These are phyloP conservation scores for Amitus sp. DNA, from an alignment of 2,888 invertebrate genomes.

Conservation along the genomic window DNA sequence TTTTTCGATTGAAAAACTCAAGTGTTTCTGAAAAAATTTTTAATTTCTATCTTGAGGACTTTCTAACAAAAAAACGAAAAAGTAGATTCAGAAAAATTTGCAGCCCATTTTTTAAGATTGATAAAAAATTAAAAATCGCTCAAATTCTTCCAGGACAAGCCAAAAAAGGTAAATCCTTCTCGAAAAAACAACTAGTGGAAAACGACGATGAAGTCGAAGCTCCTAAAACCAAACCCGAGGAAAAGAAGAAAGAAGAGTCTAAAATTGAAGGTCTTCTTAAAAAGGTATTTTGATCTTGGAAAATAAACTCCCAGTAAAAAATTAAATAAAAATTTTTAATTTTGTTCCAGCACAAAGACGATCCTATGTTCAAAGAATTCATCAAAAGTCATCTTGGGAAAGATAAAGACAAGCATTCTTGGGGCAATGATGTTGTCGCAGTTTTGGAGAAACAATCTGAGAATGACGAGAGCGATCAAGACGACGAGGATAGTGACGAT, in stretches of 20 bases:
- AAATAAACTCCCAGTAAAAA: too few relatives aligned
- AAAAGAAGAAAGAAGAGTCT: constrained; percentile 52
- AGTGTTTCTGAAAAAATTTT: too few relatives aligned
- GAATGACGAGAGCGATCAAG: constrained; percentile 29
- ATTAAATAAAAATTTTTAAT: too few relatives aligned
- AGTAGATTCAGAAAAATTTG: too few relatives aligned
- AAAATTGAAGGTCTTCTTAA: constrained; percentile 76
- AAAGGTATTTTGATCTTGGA: constrained; percentile 66
- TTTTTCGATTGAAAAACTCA: too few relatives aligned
- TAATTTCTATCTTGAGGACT: too few relatives aligned
- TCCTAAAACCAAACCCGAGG: constrained; percentile 44
- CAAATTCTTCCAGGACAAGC: constrained; percentile 69
- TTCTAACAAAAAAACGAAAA: too few relatives aligned
- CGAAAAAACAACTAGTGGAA: constrained; percentile 91
- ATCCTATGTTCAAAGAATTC: constrained; percentile 90
- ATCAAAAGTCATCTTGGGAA: constrained; percentile 79
- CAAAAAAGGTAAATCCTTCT: constrained; percentile 82
- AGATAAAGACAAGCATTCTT: constrained; percentile 62
- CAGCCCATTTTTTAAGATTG: too few relatives aligned
- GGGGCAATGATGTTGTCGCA: constrained; percentile 75
- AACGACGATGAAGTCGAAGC: constrained; percentile 41
- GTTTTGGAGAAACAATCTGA: constrained; percentile 63
- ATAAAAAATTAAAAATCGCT: too few relatives aligned
- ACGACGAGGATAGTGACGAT: constrained; percentile 48
- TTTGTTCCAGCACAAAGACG: constrained; percentile 77